Evolutionary conservation across 2,113 vertebrate genomes (phyloP).

Genomic region (Recurvirostra avosetta): DNA sequence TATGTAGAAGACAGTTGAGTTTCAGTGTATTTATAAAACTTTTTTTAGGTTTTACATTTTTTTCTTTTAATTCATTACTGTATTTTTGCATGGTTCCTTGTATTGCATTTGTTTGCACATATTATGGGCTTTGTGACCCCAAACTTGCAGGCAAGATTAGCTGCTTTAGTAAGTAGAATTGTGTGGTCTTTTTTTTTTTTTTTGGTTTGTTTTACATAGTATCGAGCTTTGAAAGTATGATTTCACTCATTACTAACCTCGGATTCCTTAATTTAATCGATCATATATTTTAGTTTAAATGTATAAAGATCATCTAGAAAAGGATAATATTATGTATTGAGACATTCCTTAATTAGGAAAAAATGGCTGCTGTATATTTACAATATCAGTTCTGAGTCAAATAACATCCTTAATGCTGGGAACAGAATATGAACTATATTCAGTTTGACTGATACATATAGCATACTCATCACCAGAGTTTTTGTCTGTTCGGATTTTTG

Average conservation of each 20-base stretch:
- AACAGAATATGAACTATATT: constrained; percentile 78
- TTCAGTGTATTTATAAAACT: constrained; percentile 98
- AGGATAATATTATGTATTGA: constrained; percentile 87
- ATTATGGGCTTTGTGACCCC: constrained; percentile 88
- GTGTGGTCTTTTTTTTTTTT: constrained; percentile 73
- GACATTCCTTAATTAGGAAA: constrained; percentile 98
- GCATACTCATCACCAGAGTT: constrained; percentile 67
- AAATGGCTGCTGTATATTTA: constrained; percentile 95
- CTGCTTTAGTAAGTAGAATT: constrained; percentile 93
- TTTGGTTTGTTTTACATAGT: constrained; percentile 78
- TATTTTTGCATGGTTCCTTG: constrained; percentile 97
- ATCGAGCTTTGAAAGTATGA: constrained; percentile 90
- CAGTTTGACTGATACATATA: constrained; percentile 78
- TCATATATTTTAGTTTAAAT: constrained; percentile 94
- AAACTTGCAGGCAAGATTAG: constrained; percentile 94
- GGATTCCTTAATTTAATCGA: constrained; percentile 89
- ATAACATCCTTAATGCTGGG: constrained; percentile 82
- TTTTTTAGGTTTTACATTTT: constrained; percentile 89
- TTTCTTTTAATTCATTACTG: constrained; percentile 86
- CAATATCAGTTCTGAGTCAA: constrained; percentile 82
- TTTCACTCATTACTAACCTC: constrained; percentile 90
- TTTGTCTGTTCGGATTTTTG: constrained; percentile 67
- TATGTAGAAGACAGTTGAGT: constrained; percentile 88
- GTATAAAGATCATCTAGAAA: constrained; percentile 91
- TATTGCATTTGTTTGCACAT: constrained; percentile 99